These are phyloP conservation scores for Tetraneura akinire DNA, from an alignment of 1,140 invertebrate genomes.

Conservation along the genomic window DNA sequence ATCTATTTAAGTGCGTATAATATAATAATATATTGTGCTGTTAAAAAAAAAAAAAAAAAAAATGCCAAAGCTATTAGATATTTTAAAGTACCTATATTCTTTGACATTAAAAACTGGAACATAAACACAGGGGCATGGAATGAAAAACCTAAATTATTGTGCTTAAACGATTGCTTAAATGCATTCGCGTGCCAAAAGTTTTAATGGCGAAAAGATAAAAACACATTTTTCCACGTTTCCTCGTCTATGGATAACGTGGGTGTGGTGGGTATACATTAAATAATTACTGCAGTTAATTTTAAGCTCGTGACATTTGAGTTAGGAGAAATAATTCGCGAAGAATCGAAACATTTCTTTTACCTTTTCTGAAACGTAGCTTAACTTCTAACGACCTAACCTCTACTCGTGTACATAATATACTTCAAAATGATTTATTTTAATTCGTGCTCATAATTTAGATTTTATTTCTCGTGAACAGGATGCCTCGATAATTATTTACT, in stretches of 20 bases:
- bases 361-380: neutral
- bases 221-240: conserved; percentile 19
- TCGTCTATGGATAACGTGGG: neutral
- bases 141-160: neutral
- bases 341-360: neutral
- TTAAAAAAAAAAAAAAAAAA: too few relatives aligned
- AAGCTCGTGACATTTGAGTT: neutral
- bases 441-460: too few relatives aligned
- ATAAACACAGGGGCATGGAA: neutral
- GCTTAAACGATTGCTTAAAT: conserved; percentile 3
- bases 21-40: too few relatives aligned
- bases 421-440: too few relatives aligned
- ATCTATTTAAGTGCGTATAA: neutral
- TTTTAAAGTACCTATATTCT: neutral
- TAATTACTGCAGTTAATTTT: conserved; percentile 12
- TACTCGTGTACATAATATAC: too few relatives aligned
- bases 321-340: neutral
- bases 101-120: conserved; percentile 16
- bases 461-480: too few relatives aligned
- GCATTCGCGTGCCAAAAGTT: conserved; percentile 24
- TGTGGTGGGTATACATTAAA: neutral
- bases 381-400: too few relatives aligned
- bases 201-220: conserved; percentile 40
- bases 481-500: too few relatives aligned
- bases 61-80: neutral